Evolutionary conservation across 2,797 vertebrate species (phyloP).

Genomic region (Acanthis flammea): DNA sequence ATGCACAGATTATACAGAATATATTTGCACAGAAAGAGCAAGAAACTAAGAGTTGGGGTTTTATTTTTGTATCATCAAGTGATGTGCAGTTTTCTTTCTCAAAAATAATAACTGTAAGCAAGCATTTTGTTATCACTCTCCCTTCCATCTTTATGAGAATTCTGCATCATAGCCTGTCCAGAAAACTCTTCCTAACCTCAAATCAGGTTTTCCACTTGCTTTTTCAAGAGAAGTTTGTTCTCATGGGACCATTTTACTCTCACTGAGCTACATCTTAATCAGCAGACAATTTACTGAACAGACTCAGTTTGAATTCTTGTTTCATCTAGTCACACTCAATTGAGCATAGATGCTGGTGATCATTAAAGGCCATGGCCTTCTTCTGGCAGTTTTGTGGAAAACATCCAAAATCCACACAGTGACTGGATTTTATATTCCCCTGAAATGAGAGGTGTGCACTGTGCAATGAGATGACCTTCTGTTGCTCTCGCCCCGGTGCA

Average conservation of each 20-base stretch:
- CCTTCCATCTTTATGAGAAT: constrained; percentile 13
- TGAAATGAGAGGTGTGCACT: constrained; percentile 8
- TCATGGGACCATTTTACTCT: constrained; percentile 55
- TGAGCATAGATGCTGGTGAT: constrained; percentile 68
- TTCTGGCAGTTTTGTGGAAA: constrained; percentile 69
- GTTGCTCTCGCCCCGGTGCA: background rate
- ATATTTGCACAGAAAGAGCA: background rate
- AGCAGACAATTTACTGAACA: constrained; percentile 64
- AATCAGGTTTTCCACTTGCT: constrained; percentile 14
- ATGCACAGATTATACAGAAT: background rate
- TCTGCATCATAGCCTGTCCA: background rate
- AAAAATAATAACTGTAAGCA: background rate
- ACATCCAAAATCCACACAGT: constrained; percentile 42
- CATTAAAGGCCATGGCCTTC: constrained; percentile 65
- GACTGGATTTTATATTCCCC: constrained; percentile 55
- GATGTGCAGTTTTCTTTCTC: background rate
- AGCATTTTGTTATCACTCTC: background rate
- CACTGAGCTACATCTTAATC: constrained; percentile 71
- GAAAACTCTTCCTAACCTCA: background rate
- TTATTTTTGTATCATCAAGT: background rate
- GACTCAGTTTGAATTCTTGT: constrained; percentile 66
- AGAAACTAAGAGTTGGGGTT: background rate
- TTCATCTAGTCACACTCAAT: constrained; percentile 73
- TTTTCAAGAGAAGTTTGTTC: constrained; percentile 51
- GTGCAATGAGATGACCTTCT: constrained; percentile 24